Evolutionary conservation across 2,888 invertebrate species (phyloP).

Genomic region (Heliconius hortense): DNA sequence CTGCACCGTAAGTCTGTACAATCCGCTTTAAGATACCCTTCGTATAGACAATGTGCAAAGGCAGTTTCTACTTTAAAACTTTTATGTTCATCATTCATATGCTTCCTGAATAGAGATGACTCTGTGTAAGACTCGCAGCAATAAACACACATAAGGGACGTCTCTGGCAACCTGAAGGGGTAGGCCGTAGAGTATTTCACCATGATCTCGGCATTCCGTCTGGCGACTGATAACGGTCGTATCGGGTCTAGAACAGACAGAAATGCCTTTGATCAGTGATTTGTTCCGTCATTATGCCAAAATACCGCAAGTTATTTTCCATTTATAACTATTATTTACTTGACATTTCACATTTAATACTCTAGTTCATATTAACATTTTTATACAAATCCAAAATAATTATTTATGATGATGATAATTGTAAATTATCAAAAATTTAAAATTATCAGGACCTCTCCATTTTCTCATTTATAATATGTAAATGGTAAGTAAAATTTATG

Average conservation of each 20-base stretch:
- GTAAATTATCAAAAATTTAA: too few species aligned
- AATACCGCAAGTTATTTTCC: constrained; percentile 2
- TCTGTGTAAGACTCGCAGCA: constrained; percentile 52
- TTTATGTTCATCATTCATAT: constrained; percentile 52
- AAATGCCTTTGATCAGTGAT: constrained; percentile 50
- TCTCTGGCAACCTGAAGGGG: constrained; percentile 59
- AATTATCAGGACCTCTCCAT: too few species aligned
- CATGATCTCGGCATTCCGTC: constrained; percentile 54
- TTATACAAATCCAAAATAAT: too few species aligned
- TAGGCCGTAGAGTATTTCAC: constrained; percentile 57
- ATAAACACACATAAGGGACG: constrained; percentile 55
- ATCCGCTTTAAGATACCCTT: constrained; percentile 52
- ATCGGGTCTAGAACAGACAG: constrained; percentile 59
- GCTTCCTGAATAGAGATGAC: constrained; percentile 50
- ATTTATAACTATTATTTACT: not conserved
- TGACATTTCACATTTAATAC: not conserved
- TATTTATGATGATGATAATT: too few species aligned
- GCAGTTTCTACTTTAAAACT: constrained; percentile 48
- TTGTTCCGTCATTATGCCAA: constrained; percentile 28
- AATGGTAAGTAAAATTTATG: not conserved
- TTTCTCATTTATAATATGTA: not conserved
- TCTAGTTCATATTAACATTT: not conserved
- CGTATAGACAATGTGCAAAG: constrained; percentile 46
- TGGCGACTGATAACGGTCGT: constrained; percentile 50
- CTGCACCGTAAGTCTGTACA: constrained; percentile 55